Evolutionary conservation across 2,113 vertebrate species (phyloP).

Genomic region (Numenius arquata): DNA sequence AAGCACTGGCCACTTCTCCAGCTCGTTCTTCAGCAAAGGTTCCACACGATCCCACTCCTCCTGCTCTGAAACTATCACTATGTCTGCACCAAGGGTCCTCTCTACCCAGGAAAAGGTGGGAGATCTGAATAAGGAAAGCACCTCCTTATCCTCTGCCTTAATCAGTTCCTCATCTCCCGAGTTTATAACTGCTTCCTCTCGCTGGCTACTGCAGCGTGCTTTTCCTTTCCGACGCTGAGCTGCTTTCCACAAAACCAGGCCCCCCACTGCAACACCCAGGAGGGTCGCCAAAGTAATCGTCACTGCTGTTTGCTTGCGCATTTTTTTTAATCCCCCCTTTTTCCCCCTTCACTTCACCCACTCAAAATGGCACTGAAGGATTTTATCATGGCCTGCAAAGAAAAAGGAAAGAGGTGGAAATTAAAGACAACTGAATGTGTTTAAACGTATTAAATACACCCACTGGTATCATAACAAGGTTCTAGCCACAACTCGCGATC

Average conservation of each 20-base stretch:
- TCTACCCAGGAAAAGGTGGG: constrained; percentile 63
- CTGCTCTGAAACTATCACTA: constrained; percentile 81
- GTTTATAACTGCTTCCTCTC: not conserved
- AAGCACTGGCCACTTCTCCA: constrained; percentile 85
- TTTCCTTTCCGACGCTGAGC: constrained; percentile 64
- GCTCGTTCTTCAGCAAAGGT: constrained; percentile 80
- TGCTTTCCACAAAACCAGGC: constrained; percentile 85
- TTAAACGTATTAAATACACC: not conserved
- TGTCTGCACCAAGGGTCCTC: constrained; percentile 74
- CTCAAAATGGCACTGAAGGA: constrained; percentile 21
- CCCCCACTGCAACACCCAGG: constrained; percentile 83
- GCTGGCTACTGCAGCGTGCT: not conserved
- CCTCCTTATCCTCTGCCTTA: constrained; percentile 23
- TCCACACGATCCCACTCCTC: constrained; percentile 85
- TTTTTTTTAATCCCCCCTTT: constrained; percentile 50
- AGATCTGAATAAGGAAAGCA: not conserved
- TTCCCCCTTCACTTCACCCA: constrained; percentile 1
- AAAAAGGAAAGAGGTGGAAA: constrained; percentile 9
- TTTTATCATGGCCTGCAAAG: constrained; percentile 50
- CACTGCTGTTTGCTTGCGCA: constrained; percentile 82
- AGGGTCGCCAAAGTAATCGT: constrained; percentile 81
- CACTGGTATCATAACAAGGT: not conserved
- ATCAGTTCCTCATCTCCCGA: constrained; percentile 52
- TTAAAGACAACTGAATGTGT: not conserved
- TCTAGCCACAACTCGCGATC: not conserved